phyloP scores from a whole-genome alignment of 2,888 invertebrate genomes.

The Bugula neritina region DNA sequence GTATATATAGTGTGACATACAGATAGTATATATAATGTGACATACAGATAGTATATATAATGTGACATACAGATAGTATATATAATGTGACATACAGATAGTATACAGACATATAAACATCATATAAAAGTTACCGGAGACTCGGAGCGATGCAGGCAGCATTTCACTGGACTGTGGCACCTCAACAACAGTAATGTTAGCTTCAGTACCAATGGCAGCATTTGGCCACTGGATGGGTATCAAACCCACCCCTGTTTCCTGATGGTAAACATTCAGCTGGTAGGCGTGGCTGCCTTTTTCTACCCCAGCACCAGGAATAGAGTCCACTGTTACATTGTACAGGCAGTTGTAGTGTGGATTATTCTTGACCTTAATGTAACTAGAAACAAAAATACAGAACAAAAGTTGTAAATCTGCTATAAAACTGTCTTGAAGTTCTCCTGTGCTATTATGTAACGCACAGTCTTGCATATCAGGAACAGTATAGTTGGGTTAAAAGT shows the following conservation, averaged over 20 bases:
- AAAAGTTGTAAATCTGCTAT: too few species aligned
- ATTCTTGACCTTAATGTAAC: slow-evolving; percentile 6
- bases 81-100: too few species aligned
- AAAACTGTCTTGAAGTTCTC: too few species aligned
- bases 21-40: too few species aligned
- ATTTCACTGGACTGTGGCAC: background rate
- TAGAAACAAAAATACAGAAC: background rate
- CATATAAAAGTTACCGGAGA: background rate
- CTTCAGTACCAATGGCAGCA: background rate
- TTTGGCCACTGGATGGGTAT: slow-evolving; percentile 7
- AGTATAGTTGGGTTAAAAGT: too few species aligned
- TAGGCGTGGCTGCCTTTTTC: background rate
- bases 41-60: too few species aligned
- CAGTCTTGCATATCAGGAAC: too few species aligned
- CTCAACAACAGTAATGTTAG: background rate
- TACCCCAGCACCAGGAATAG: background rate
- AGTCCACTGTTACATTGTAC: background rate
- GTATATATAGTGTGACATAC: too few species aligned
- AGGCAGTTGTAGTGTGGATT: background rate
- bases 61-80: too few species aligned
- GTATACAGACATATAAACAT: too few species aligned
- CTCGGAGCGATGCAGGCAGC: background rate
- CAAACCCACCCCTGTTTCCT: background rate
- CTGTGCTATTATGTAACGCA: too few species aligned
- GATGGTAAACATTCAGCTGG: background rate